These are phyloP conservation scores for Alosa alosa DNA, from an alignment of 2,113 vertebrate genomes.

Conservation along the genomic window DNA sequence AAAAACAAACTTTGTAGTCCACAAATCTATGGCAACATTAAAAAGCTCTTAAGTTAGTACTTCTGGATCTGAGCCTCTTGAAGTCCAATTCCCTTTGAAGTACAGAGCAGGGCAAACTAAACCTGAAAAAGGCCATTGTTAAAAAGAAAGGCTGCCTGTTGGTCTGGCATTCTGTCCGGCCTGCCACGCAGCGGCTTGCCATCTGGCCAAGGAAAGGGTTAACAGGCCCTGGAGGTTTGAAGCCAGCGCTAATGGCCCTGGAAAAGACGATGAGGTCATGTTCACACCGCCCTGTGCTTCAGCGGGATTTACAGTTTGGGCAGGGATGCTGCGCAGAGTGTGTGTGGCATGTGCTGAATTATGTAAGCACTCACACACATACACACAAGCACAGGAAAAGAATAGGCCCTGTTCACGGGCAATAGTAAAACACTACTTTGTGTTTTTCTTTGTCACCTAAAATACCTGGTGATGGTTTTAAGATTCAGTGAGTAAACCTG, in stretches of 20 bases:
- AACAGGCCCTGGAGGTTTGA: constrained; percentile 64
- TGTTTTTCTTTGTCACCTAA: not conserved
- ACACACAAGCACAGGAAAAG: not conserved
- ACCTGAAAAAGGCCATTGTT: constrained; percentile 9
- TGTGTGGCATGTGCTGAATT: constrained; percentile 36
- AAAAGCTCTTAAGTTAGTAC: not conserved
- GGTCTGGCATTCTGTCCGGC: not conserved
- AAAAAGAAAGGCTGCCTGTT: not conserved
- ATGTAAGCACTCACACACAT: not conserved
- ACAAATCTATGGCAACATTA: not conserved
- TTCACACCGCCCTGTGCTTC: constrained; percentile 45
- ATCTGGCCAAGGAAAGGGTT: constrained; percentile 66
- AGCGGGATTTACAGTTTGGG: constrained; percentile 47
- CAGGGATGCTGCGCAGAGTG: constrained; percentile 37
- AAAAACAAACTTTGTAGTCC: not conserved
- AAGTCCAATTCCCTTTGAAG: not conserved
- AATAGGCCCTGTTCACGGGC: not conserved
- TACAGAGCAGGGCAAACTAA: not conserved
- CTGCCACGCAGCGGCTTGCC: not conserved
- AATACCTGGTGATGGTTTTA: not conserved
- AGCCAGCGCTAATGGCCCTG: constrained; percentile 64
- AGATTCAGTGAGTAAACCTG: not conserved
- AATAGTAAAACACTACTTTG: not conserved
- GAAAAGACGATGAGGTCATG: constrained; percentile 69
- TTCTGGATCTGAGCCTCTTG: not conserved